Evolutionary conservation across 2,888 invertebrate genomes (phyloP).

Genomic region (Nephrotoma appendiculata): DNA sequence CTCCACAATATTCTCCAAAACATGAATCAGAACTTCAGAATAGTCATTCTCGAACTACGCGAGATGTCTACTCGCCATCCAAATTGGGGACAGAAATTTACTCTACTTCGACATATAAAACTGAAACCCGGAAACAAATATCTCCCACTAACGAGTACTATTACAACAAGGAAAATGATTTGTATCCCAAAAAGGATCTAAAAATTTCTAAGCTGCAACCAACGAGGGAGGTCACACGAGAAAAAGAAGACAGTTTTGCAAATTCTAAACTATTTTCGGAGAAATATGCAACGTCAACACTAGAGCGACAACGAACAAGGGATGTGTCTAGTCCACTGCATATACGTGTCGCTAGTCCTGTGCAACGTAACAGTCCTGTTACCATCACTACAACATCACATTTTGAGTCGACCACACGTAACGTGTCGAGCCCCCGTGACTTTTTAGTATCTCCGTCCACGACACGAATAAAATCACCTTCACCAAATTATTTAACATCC

Average conservation of each 20-base stretch:
- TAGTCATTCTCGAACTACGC: slow-evolving; percentile 15
- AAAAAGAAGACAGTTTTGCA: slow-evolving; percentile 6
- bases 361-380: slow-evolving; percentile 27
- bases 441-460: slow-evolving; percentile 26
- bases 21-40: slow-evolving; percentile 15
- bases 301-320: slow-evolving; percentile 12
- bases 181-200: slow-evolving; percentile 20
- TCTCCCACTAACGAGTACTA: slow-evolving; percentile 26
- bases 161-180: slow-evolving; percentile 32
- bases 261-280: slow-evolving; percentile 13
- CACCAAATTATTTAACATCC: slow-evolving; percentile 37
- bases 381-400: slow-evolving; percentile 31
- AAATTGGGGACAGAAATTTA: slow-evolving; percentile 26
- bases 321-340: slow-evolving; percentile 22
- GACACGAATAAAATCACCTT: slow-evolving; percentile 32
- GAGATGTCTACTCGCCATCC: slow-evolving; percentile 22
- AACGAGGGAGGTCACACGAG: slow-evolving; percentile 19
- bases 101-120: slow-evolving; percentile 23
- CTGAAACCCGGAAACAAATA: slow-evolving; percentile 19
- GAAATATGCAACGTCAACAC: slow-evolving; percentile 11
- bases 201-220: slow-evolving; percentile 24
- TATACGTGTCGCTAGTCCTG: slow-evolving; percentile 27
- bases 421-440: slow-evolving; percentile 27
- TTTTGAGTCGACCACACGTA: slow-evolving; percentile 25
- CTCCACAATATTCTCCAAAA: slow-evolving; percentile 30